A percentile compares a stretch with the other conserved stretches of the same genome.
Evolutionary conservation across 1,140 invertebrate species (phyloP).

Genomic region (Caenorhabditis tropicalis): DNA sequence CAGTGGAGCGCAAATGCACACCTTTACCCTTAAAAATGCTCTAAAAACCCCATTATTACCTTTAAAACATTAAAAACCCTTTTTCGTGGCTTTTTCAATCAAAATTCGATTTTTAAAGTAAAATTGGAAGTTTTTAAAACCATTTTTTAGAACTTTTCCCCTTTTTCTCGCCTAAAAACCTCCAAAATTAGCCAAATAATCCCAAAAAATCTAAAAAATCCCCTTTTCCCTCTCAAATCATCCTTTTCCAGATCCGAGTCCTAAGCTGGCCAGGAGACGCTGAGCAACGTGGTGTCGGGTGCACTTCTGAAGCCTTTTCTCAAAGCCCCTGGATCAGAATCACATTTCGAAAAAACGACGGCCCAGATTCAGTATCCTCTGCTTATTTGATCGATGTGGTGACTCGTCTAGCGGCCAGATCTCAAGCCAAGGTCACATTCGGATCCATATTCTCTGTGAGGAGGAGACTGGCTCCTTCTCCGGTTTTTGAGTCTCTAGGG

Average conservation of each 20-base stretch:
- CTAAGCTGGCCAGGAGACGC: background rate
- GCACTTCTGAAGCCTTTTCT: background rate
- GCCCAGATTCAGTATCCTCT: background rate
- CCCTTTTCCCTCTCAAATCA: too few relatives aligned
- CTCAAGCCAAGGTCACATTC: background rate
- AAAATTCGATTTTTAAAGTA: too few relatives aligned
- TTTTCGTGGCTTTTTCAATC: too few relatives aligned
- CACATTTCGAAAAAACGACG: background rate
- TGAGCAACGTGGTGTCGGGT: background rate
- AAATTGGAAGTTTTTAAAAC: too few relatives aligned
- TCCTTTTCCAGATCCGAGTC: background rate
- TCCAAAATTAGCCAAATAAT: too few relatives aligned
- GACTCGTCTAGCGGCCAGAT: background rate
- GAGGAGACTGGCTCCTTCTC: background rate
- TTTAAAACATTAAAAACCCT: too few relatives aligned
- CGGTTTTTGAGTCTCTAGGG: slow-evolving; percentile 12
- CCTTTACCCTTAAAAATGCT: too few relatives aligned
- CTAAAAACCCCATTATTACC: too few relatives aligned
- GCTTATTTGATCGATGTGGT: slow-evolving; percentile 16
- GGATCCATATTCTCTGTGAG: slow-evolving; percentile 9
- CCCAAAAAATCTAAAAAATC: too few relatives aligned
- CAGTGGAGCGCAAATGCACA: too few relatives aligned
- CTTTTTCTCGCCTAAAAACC: too few relatives aligned
- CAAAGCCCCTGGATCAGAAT: background rate
- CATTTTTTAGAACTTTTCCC: too few relatives aligned